Evolutionary conservation across 2,113 vertebrate species (phyloP).

Genomic region (Xyliphius kryptos): DNA sequence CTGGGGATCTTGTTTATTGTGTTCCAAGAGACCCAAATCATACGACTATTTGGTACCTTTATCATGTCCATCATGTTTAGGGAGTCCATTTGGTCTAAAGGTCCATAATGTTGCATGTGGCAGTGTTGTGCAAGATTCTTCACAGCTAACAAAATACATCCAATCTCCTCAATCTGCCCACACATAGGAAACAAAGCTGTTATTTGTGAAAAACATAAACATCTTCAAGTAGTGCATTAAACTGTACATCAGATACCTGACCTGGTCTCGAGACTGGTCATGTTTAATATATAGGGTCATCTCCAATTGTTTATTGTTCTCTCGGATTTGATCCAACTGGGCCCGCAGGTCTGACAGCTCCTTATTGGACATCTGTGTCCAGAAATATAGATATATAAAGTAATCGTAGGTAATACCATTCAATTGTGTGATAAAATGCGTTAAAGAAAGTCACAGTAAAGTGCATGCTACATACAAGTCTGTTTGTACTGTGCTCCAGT

Average conservation of each 20-base stretch:
- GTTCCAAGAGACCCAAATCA: no score
- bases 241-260: no score
- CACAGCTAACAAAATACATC: constrained; percentile 53
- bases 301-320: constrained; percentile 57
- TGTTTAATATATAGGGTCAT: constrained; percentile 47
- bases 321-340: constrained; percentile 51
- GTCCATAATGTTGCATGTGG: constrained; percentile 46
- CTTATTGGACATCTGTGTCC: constrained; percentile 54
- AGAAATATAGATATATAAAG: constrained; percentile 19
- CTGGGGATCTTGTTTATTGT: no score
- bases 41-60: constrained; percentile 55
- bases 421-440: no score
- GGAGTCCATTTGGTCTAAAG: constrained; percentile 45
- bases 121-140: constrained; percentile 64
- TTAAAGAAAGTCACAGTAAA: no score
- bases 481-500: constrained; percentile 54
- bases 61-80: constrained; percentile 63
- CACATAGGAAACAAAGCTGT: no score
- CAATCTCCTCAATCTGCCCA: constrained; percentile 57
- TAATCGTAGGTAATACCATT: no score
- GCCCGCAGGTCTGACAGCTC: constrained; percentile 62
- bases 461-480: constrained; percentile 43
- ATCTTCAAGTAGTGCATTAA: no score
- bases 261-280: constrained; percentile 56
- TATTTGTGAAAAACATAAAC: no score